phyloP scores from a whole-genome alignment of 2,113 vertebrate species.

The Balaeniceps rex region DNA sequence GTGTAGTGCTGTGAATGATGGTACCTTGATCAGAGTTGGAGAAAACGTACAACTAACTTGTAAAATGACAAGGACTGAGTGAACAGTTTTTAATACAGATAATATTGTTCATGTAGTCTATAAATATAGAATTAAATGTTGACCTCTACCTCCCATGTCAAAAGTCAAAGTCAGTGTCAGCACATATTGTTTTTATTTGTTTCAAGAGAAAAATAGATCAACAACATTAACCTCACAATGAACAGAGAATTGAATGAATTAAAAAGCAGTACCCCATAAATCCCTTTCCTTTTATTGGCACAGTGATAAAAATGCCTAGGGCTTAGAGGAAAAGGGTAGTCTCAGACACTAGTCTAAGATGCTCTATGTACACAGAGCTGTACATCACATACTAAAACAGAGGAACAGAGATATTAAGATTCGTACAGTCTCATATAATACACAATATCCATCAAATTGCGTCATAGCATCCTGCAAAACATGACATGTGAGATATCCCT shows the following conservation, averaged over 20 bases:
- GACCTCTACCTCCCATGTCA: constrained; percentile 76
- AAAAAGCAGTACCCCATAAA: constrained; percentile 80
- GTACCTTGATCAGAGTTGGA: constrained; percentile 33
- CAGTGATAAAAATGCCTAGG: constrained; percentile 76
- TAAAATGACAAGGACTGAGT: constrained; percentile 79
- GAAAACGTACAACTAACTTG: constrained; percentile 8
- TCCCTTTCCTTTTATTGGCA: constrained; percentile 78
- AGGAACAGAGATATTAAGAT: constrained; percentile 61
- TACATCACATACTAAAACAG: constrained; percentile 58
- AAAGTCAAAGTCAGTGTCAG: constrained; percentile 77
- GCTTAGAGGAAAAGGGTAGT: constrained; percentile 64
- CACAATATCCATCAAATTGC: constrained; percentile 50
- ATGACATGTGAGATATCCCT: background rate
- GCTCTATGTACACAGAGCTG: constrained; percentile 36
- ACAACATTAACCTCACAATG: constrained; percentile 80
- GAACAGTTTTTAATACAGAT: constrained; percentile 76
- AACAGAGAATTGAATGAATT: constrained; percentile 84
- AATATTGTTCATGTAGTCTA: constrained; percentile 74
- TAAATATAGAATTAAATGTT: constrained; percentile 81
- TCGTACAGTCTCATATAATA: background rate
- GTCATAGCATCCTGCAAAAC: background rate
- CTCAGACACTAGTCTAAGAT: constrained; percentile 30
- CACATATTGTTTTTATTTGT: constrained; percentile 82
- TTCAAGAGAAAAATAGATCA: constrained; percentile 81
- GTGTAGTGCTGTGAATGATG: constrained; percentile 11